These are phyloP conservation scores for Epicauta chinensis DNA, from an alignment of 1,140 invertebrate genomes.

Conservation along the genomic window DNA sequence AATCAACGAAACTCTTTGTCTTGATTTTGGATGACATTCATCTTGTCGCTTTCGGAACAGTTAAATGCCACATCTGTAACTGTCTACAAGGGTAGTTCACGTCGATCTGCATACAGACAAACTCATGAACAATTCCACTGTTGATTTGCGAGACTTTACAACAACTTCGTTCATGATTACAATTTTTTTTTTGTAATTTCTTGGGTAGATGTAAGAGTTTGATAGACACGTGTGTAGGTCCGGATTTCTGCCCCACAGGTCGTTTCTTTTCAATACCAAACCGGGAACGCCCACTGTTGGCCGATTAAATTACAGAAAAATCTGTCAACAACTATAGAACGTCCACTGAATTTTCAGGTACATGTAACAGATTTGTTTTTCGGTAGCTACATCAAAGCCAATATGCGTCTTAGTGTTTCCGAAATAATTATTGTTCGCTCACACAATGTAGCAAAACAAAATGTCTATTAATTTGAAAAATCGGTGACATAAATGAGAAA, in stretches of 20 bases:
- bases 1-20: slow-evolving; percentile 32
- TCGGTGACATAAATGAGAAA: too few species aligned
- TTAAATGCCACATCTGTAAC: slow-evolving; percentile 36
- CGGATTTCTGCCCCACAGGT: not conserved
- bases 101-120: slow-evolving; percentile 15
- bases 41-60: slow-evolving; percentile 31
- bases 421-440: too few species aligned
- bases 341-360: slow-evolving; percentile 2
- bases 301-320: slow-evolving; percentile 7
- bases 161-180: too few species aligned
- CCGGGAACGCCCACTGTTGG: slow-evolving; percentile 11
- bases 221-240: slow-evolving; percentile 8
- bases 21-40: slow-evolving; percentile 27
- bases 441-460: too few species aligned
- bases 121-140: too few species aligned
- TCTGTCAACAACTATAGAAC: slow-evolving; percentile 12
- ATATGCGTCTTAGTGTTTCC: too few species aligned
- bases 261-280: not conserved
- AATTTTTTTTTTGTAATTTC: too few species aligned
- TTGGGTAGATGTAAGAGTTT: too few species aligned
- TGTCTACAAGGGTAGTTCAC: slow-evolving; percentile 21
- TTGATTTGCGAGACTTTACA: too few species aligned
- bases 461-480: too few species aligned
- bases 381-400: too few species aligned
- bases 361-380: slow-evolving; percentile 12